phyloP scores from a whole-genome alignment of 2,113 vertebrate species.

The Ginglymostoma cirratum region DNA sequence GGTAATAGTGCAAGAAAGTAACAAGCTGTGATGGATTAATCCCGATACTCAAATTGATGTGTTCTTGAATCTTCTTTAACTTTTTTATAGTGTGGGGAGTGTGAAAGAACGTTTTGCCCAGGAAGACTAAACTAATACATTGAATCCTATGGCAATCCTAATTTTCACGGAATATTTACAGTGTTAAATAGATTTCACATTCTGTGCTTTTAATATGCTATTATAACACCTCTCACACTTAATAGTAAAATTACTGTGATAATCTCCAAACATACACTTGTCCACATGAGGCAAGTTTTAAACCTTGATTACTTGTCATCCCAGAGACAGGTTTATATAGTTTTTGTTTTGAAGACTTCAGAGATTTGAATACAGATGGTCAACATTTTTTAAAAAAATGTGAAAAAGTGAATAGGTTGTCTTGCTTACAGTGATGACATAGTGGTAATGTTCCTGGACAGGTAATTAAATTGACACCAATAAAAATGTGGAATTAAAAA shows the following conservation, averaged over 20 bases:
- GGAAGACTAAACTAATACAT: not conserved
- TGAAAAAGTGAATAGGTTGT: not conserved
- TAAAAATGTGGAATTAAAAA: no score
- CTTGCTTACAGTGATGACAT: not conserved
- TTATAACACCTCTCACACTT: not conserved
- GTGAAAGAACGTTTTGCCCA: not conserved
- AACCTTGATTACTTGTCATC: not conserved
- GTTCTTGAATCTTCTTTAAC: not conserved
- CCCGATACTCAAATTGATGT: not conserved
- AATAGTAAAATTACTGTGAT: not conserved
- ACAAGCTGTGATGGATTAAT: not conserved
- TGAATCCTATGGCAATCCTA: not conserved
- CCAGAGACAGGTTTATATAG: not conserved
- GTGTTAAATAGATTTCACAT: not conserved
- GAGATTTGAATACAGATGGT: not conserved
- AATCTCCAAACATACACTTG: not conserved
- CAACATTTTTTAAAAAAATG: not conserved
- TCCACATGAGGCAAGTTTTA: not conserved
- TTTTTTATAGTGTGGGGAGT: not conserved
- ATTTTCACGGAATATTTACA: not conserved
- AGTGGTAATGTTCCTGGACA: no score
- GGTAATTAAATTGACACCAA: no score
- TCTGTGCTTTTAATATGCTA: not conserved
- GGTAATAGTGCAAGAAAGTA: not conserved
- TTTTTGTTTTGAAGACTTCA: not conserved